Evolutionary conservation across 2,113 vertebrate genomes (phyloP), one percentile per base, ranked within the genome.

Genomic region (Ictalurus furcatus): DNA sequence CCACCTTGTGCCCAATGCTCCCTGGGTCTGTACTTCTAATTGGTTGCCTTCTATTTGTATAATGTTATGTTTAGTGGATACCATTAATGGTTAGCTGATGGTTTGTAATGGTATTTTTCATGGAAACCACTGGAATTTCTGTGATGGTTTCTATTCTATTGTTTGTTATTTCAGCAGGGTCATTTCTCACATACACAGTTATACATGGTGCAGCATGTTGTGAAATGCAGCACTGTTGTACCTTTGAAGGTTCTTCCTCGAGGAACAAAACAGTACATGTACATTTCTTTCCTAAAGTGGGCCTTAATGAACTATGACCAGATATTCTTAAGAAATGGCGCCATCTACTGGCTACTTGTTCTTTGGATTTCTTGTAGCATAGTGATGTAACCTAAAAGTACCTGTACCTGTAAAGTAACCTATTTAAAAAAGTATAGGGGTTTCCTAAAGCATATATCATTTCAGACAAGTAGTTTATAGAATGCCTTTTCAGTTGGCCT

Each of bases 311-410:
- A 6, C 5, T 6, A 76, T 76, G 17, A 86, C 21, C 3, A 25
- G 9, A 14, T 9, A 44, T 16, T 76, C n/a, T 89, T 16, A 37
- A 34, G 30, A 37, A 87, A 73, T 76, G 48, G 56, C 85, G 85
- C 69, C 90, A 84, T 44, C 88, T 21, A 85, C 59, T 79, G 69
- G 58, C n/a, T 23, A 5, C 28, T 23, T 16, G n/a, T 4, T 17
- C 44, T 48, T 48, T 7, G 44, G 4, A 54, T 79, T 54, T 52
- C 23, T 28, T 13, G 9, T 12, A 65, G 28, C 2, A 84, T 48
- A 44, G 17, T 0, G 6, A 34, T 81, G 14, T n/a, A 12, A 19
- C 34, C 34, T 34, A 34, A 34, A 34, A 34, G 34, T 34, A 34
- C 34, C 34, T 34, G 34, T 34, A 34, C 34, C 34, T 81, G 13